Evolutionary conservation across 1,140 invertebrate species (phyloP).

Genomic region (Diorhabda sublineata): DNA sequence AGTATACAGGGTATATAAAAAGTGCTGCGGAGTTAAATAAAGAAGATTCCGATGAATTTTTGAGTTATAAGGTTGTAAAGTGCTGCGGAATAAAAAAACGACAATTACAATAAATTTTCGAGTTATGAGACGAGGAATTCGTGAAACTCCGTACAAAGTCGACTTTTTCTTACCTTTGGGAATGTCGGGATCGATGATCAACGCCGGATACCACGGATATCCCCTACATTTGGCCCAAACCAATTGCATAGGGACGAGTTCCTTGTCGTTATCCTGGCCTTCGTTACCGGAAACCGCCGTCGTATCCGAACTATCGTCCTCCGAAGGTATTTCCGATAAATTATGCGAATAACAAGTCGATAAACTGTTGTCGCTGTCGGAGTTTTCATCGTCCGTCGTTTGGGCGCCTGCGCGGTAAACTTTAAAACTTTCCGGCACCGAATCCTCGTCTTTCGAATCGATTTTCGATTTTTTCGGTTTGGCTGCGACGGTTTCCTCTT

Average conservation of each 20-base stretch:
- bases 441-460: slow-evolving; percentile 25
- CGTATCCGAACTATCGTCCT: slow-evolving; percentile 38
- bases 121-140: too few relatives aligned
- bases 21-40: too few relatives aligned
- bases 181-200: slow-evolving; percentile 93
- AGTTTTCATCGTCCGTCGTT: slow-evolving; percentile 43
- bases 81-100: too few relatives aligned
- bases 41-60: too few relatives aligned
- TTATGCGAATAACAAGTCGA: slow-evolving; percentile 46
- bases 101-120: too few relatives aligned
- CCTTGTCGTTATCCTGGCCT: slow-evolving; percentile 33
- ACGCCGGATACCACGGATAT: slow-evolving; percentile 94
- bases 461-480: slow-evolving; percentile 9
- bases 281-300: slow-evolving; percentile 23
- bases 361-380: slow-evolving; percentile 43
- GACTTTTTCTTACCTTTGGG: slow-evolving; percentile 57
- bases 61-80: too few relatives aligned
- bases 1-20: too few relatives aligned
- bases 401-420: slow-evolving; percentile 41
- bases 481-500: slow-evolving; percentile 36
- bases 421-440: slow-evolving; percentile 44
- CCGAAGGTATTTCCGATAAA: slow-evolving; percentile 42
- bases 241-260: slow-evolving; percentile 77
- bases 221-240: slow-evolving; percentile 97
- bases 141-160: too few relatives aligned